Evolutionary conservation across 2,113 vertebrate genomes (phyloP).

Genomic region (Xenus cinereus): DNA sequence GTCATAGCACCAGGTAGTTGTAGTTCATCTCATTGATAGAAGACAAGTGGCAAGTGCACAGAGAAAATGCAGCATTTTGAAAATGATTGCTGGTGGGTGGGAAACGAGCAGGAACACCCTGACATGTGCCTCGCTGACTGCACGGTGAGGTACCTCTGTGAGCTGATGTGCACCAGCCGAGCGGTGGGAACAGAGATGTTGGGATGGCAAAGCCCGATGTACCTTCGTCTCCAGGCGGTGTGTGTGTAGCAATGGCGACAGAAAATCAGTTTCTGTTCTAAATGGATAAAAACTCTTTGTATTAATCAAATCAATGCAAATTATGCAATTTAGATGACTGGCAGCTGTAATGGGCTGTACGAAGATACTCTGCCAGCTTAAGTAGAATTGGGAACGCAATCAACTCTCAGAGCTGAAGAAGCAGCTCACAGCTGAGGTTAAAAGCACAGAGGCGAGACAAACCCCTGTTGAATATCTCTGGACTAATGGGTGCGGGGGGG

Average conservation of each 20-base stretch:
- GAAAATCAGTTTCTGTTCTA: background rate
- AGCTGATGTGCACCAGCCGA: background rate
- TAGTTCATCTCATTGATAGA: background rate
- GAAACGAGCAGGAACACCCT: background rate
- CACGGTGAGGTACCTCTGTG: background rate
- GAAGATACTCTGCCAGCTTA: background rate
- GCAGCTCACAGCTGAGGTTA: background rate
- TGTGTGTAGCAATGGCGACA: background rate
- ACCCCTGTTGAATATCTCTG: accelerated
- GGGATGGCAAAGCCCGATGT: background rate
- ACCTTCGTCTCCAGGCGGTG: background rate
- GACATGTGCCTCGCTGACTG: background rate
- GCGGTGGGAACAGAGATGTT: background rate
- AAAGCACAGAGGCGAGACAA: background rate
- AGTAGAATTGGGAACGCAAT: background rate
- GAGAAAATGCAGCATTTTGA: background rate
- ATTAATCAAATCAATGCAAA: background rate
- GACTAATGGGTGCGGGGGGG: accelerated
- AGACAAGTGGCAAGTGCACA: background rate
- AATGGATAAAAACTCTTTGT: background rate
- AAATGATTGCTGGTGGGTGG: background rate
- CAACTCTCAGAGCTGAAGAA: background rate
- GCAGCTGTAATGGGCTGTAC: background rate
- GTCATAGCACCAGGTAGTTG: background rate
- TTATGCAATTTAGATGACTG: background rate